A percentile compares a stretch with the other conserved stretches of the same genome.
These are phyloP conservation scores for Cliona cf. orientalis DNA, from an alignment of 37 sponge, comb jelly and placozoan genomes.

Conservation along the genomic window DNA sequence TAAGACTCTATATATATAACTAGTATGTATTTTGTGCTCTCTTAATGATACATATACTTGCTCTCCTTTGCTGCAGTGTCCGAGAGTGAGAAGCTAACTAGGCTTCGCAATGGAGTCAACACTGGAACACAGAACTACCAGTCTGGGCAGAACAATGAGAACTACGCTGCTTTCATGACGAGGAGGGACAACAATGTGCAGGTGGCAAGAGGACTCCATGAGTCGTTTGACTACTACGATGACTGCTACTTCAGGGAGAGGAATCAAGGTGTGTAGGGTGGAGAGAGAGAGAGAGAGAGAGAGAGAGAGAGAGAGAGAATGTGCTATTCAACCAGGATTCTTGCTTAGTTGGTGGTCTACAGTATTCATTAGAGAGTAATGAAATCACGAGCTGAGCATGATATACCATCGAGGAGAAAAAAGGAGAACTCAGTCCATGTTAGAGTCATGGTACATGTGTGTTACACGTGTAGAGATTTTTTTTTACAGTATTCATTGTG, in stretches of 20 bases:
- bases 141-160: constrained; percentile 3
- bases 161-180: constrained; percentile 11
- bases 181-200: constrained; percentile 51
- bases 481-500: no score
- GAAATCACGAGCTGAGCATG: no score
- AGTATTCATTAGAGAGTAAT: no score
- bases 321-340: no score
- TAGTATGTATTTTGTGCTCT: no score
- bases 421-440: no score
- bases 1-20: no score
- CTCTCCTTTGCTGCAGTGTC: background rate
- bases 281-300: constrained; percentile 1
- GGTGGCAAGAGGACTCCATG: constrained; percentile 84
- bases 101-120: constrained; percentile 81
- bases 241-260: constrained; percentile 83
- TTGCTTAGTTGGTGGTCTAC: no score
- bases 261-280: constrained; percentile 77
- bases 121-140: constrained; percentile 79
- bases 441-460: no score
- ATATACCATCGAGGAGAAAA: no score
- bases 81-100: background rate
- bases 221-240: constrained; percentile 87
- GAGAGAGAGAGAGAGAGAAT: constrained; percentile 3
- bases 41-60: no score
- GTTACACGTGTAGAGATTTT: no score